A percentile compares a stretch with the other conserved stretches of the same genome.
phyloP scores from a whole-genome alignment of 2,888 invertebrate genomes.

The Aethes cnicana region DNA sequence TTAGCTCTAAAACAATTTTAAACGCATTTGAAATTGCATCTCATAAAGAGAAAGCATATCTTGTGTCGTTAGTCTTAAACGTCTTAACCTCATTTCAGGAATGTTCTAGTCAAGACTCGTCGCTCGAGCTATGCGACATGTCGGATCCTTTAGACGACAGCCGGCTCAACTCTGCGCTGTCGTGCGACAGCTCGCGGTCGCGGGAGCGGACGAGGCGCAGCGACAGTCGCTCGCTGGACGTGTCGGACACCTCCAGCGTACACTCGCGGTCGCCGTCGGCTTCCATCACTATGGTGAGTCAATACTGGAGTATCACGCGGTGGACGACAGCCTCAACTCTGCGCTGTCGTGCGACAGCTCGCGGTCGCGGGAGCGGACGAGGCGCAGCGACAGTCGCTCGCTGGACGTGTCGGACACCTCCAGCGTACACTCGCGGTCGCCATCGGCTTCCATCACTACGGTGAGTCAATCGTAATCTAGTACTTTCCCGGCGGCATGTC shows the following conservation, averaged over 20 bases:
- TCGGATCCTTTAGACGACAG: slow-evolving; percentile 69
- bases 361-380: slow-evolving; percentile 66
- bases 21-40: too few relatives aligned
- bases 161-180: slow-evolving; percentile 71
- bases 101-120: slow-evolving; percentile 81
- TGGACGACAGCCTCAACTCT: slow-evolving; percentile 73
- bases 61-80: too few relatives aligned
- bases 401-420: slow-evolving; percentile 75
- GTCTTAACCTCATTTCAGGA: slow-evolving; percentile 56
- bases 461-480: too few relatives aligned
- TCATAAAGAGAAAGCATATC: too few relatives aligned
- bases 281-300: slow-evolving; percentile 72
- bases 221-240: slow-evolving; percentile 73
- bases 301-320: too few relatives aligned
- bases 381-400: slow-evolving; percentile 74
- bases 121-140: slow-evolving; percentile 74
- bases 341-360: slow-evolving; percentile 75
- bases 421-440: slow-evolving; percentile 72
- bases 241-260: slow-evolving; percentile 72
- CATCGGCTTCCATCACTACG: slow-evolving; percentile 75
- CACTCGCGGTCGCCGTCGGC: slow-evolving; percentile 75
- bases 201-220: slow-evolving; percentile 71
- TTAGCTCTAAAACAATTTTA: too few relatives aligned
- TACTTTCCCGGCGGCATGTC: too few relatives aligned
- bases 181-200: slow-evolving; percentile 72